These are phyloP conservation scores for Centrocercus urophasianus DNA, from an alignment of 2,113 vertebrate genomes.

Conservation along the genomic window DNA sequence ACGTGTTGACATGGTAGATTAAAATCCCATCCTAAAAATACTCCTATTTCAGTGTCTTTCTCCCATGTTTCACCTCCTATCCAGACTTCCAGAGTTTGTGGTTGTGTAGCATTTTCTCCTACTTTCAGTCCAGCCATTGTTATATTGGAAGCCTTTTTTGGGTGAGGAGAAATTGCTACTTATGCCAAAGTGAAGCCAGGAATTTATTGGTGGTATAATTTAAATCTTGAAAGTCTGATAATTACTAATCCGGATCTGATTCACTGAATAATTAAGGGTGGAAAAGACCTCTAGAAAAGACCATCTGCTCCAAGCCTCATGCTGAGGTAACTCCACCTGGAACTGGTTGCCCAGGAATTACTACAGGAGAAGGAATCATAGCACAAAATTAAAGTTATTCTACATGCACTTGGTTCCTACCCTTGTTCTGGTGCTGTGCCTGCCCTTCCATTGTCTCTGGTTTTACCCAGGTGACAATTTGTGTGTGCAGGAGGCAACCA, in stretches of 20 bases:
- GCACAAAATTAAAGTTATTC: background rate
- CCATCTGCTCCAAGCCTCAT: background rate
- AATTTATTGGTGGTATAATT: background rate
- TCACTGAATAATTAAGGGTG: background rate
- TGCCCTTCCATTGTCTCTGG: background rate
- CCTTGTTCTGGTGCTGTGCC: background rate
- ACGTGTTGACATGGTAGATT: constrained; percentile 29
- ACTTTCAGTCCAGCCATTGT: background rate
- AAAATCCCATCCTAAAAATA: constrained; percentile 43
- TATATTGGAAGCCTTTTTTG: background rate
- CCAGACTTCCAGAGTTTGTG: background rate
- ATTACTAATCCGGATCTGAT: background rate
- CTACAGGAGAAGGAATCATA: background rate
- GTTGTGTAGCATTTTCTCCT: background rate
- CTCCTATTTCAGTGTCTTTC: background rate
- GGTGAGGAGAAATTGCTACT: background rate
- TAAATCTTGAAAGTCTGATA: background rate
- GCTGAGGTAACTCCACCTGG: background rate
- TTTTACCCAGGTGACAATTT: background rate
- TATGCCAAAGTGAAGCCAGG: background rate
- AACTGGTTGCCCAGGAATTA: background rate
- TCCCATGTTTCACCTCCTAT: background rate
- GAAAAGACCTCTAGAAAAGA: background rate
- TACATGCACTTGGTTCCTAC: background rate
- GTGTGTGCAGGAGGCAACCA: background rate